phyloP scores from a whole-genome alignment of 1,140 invertebrate genomes.

The Condylostylus longicornis region DNA sequence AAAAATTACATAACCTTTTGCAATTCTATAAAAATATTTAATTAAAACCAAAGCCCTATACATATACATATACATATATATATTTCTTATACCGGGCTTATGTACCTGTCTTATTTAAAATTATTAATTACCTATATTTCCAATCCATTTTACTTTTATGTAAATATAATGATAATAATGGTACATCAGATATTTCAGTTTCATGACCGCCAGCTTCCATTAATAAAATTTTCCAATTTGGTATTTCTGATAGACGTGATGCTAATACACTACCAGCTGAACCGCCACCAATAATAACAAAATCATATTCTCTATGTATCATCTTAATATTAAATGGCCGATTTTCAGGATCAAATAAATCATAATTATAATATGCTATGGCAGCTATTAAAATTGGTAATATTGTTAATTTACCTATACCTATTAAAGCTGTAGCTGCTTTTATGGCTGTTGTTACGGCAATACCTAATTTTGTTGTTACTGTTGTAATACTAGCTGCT shows the following conservation, averaged over 20 bases:
- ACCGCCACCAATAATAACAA: conserved; percentile 65
- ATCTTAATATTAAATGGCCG: conserved; percentile 51
- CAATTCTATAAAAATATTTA: too few species aligned
- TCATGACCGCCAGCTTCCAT: conserved; percentile 81
- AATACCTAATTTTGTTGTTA: conserved; percentile 29
- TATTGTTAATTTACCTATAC: conserved; percentile 54
- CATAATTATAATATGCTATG: conserved; percentile 72
- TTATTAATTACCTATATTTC: conserved; percentile 74
- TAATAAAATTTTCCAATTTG: conserved; percentile 62
- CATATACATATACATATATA: too few species aligned
- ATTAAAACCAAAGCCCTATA: too few species aligned
- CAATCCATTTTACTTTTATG: conserved; percentile 85
- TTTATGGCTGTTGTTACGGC: conserved; percentile 46
- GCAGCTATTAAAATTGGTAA: conserved; percentile 61
- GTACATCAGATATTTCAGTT: conserved; percentile 66
- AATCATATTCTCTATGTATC: conserved; percentile 56
- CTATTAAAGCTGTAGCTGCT: conserved; percentile 47
- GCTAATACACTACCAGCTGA: conserved; percentile 78
- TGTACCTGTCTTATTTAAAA: too few species aligned
- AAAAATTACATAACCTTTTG: too few species aligned
- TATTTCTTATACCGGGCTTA: too few species aligned
- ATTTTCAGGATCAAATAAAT: conserved; percentile 71
- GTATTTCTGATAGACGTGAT: conserved; percentile 64
- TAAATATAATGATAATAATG: conserved; percentile 65
- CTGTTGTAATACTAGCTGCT: conserved; percentile 22